phyloP scores from a whole-genome alignment of 35 echinoderm and acorn worm species.

The Eucidaris tribuloides region DNA sequence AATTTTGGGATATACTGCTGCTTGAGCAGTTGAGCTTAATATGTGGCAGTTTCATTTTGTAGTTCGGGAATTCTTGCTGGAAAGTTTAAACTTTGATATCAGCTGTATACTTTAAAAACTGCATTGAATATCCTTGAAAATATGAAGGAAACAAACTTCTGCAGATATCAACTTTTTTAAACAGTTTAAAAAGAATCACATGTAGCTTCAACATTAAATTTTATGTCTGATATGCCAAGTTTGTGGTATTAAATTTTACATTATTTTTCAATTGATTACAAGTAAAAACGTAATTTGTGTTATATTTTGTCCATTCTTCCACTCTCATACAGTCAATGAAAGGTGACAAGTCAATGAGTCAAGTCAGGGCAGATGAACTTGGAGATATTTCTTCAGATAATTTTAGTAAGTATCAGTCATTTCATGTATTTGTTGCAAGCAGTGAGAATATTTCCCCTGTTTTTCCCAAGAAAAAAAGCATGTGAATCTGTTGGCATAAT shows the following conservation, averaged over 20 bases:
- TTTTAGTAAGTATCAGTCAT: constrained; percentile 19
- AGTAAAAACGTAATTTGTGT: neutral
- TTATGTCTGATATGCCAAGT: neutral
- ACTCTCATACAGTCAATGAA: constrained; percentile 67
- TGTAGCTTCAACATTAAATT: neutral
- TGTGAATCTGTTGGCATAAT: no score
- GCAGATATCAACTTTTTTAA: neutral
- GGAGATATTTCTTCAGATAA: neutral
- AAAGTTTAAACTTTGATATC: no score
- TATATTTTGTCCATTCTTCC: neutral
- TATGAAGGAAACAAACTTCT: neutral
- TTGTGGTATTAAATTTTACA: neutral
- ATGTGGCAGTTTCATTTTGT: no score
- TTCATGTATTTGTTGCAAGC: no score
- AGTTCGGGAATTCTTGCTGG: no score
- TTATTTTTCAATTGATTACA: neutral
- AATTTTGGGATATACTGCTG: no score
- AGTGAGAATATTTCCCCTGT: no score
- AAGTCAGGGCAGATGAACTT: neutral
- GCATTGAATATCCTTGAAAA: no score
- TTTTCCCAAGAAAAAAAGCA: no score
- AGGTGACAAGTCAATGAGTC: constrained; percentile 65
- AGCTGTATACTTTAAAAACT: no score
- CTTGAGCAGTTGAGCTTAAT: no score
- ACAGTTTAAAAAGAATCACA: neutral